Conservation (phyloP, 2,113 vertebrate species). For the Monarcha castaneiventris region DNA sequence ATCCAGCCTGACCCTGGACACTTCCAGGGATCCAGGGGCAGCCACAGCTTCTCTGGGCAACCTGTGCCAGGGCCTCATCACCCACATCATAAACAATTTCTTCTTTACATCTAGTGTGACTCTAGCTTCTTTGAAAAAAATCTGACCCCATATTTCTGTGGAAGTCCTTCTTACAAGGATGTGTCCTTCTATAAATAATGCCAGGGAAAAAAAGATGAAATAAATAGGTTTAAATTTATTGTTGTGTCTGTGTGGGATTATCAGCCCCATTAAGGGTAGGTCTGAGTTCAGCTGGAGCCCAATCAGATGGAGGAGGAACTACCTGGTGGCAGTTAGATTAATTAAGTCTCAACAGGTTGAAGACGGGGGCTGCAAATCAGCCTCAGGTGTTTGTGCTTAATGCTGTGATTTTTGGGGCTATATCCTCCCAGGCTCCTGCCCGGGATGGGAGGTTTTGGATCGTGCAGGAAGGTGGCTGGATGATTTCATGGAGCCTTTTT, state of each 20-base stretch:
- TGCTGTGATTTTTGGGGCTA: background rate
- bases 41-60: background rate
- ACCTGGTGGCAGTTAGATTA: background rate
- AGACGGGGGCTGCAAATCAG: background rate
- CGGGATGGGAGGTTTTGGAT: fast-evolving
- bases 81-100: background rate
- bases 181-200: background rate
- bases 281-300: background rate
- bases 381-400: background rate
- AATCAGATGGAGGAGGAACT: background rate
- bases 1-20: fast-evolving
- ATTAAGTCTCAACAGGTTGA: background rate
- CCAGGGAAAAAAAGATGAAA: background rate
- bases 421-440: background rate
- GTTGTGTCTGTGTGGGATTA: background rate
- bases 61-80: fast-evolving
- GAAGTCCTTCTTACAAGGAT: background rate
- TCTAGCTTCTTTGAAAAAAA: background rate
- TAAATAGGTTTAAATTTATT: background rate
- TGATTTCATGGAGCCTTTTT: fast-evolving
- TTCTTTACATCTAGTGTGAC: background rate
- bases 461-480: fast-evolving
- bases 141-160: background rate
- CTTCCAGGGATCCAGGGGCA: background rate
- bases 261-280: background rate